Evolutionary conservation across 2,113 vertebrate species (phyloP).

Genomic region (Isichthys henryi): DNA sequence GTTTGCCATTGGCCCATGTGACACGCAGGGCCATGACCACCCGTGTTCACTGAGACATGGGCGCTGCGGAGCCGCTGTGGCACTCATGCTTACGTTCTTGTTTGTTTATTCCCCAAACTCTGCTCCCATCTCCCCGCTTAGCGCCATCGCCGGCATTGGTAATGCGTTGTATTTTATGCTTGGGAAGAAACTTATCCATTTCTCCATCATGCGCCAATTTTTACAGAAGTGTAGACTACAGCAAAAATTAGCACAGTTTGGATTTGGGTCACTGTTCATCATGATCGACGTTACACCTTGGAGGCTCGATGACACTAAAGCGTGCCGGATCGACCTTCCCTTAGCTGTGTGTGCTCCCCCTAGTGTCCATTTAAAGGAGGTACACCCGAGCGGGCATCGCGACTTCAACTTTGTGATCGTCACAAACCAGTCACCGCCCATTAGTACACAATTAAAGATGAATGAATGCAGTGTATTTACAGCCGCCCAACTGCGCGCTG

Average conservation of each 20-base stretch:
- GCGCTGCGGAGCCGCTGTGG: not conserved
- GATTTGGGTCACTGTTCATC: not conserved
- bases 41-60: not conserved
- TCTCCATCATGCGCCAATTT: not conserved
- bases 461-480: not conserved
- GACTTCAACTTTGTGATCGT: not conserved
- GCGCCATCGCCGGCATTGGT: not conserved
- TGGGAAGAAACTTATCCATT: not conserved
- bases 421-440: not conserved
- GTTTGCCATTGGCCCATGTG: not conserved
- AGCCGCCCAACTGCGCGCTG: not conserved
- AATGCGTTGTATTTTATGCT: not conserved
- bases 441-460: constrained; percentile 7
- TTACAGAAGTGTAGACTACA: not conserved
- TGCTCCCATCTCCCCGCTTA: not conserved
- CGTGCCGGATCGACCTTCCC: not conserved
- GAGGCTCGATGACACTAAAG: not conserved
- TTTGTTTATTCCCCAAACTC: not conserved
- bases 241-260: not conserved
- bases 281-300: not conserved
- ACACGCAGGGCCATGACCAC: not conserved
- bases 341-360: not conserved
- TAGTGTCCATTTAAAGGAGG: not conserved
- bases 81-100: not conserved
- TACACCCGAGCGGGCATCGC: not conserved